Evolutionary conservation across 2,797 vertebrate genomes (phyloP).

Genomic region (Sebastiscus tertius): DNA sequence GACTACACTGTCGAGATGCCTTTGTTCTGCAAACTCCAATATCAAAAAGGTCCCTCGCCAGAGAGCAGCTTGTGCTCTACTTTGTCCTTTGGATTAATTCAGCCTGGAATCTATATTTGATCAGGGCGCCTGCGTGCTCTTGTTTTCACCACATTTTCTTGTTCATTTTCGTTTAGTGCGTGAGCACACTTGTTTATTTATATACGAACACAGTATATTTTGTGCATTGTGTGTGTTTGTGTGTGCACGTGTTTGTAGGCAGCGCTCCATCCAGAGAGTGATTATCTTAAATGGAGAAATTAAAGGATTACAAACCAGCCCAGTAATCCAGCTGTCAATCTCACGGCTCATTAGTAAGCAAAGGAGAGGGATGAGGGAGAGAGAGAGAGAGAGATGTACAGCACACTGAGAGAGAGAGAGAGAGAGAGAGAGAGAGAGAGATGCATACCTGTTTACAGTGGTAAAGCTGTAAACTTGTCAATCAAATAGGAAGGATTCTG

Average conservation of each 20-base stretch:
- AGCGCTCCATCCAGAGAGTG: slow-evolving; percentile 74
- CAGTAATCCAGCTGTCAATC: slow-evolving; percentile 81
- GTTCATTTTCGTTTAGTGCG: slow-evolving; percentile 36
- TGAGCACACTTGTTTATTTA: slow-evolving; percentile 37
- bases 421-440: background rate
- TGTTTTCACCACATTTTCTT: slow-evolving; percentile 35
- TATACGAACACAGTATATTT: slow-evolving; percentile 20
- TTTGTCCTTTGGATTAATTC: slow-evolving; percentile 65
- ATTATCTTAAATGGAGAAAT: slow-evolving; percentile 84
- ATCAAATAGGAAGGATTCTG: slow-evolving; percentile 1
- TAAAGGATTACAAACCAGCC: slow-evolving; percentile 83
- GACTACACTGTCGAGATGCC: slow-evolving; percentile 63
- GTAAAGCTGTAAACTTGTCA: slow-evolving; percentile 34
- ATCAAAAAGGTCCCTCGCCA: slow-evolving; percentile 60
- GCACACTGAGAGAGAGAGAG: background rate
- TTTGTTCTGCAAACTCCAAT: slow-evolving; percentile 73
- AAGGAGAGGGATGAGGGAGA: slow-evolving; percentile 39
- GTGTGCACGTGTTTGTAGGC: slow-evolving; percentile 36
- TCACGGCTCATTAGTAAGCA: slow-evolving; percentile 81
- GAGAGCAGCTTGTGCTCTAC: slow-evolving; percentile 41
- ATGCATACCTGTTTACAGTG: slow-evolving; percentile 2
- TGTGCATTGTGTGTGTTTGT: slow-evolving; percentile 15
- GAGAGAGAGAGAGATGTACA: slow-evolving; percentile 10
- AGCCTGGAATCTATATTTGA: slow-evolving; percentile 62
- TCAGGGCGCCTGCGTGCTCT: slow-evolving; percentile 25